Base-by-base conservation (phyloP, 2,888 invertebrate genomes). In the Tromatobia lineatoria region DNA sequence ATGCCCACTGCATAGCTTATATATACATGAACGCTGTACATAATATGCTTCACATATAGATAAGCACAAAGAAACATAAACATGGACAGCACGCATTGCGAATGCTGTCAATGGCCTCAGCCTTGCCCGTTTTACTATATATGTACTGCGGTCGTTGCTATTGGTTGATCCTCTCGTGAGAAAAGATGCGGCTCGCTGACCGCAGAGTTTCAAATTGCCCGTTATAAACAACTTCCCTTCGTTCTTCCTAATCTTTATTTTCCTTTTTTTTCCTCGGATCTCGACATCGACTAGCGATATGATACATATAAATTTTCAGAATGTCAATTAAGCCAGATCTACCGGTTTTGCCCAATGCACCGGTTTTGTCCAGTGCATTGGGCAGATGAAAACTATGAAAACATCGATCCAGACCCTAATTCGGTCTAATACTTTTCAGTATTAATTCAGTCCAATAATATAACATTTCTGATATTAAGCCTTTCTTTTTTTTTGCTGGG, bases 61-160 rank as follows among this genome's bases (percentile, higher is more conserved):
- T 34, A 34, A 34, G 3, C 18, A 34, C 34, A 52, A 59, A 29
- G 38, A 57, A 38, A 73, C 66, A 67, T 23, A n/a, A n/a, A n/a
- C n/a, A n/a, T n/a, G 66, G 66, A 50, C 57, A 25, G 59, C 34
- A 42, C 25, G 71, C 50, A 57, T 15, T 20, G 15, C 18, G 45
- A 23, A 47, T 50, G 59, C 38, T 50, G 59, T 45, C 42, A 18
- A 59, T 57, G 59, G 23, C 42, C 45, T 25, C 20, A 13, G 54
- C 47, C 42, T 42, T 8, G 20, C 50, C 34, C 11, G 50, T 50
- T 47, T 57, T 71, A 52, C 59, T 71, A 64, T 66, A 75, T 61
- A 71, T 76, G 71, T 79, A 76, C 71, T 42, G 74, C n/a, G 25
- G 34, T 15, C 59, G 70, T 64, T 54, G 18, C 61, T 20, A 42